phyloP scores from a whole-genome alignment of 2,113 vertebrate species.

The Galeopterus variegatus region DNA sequence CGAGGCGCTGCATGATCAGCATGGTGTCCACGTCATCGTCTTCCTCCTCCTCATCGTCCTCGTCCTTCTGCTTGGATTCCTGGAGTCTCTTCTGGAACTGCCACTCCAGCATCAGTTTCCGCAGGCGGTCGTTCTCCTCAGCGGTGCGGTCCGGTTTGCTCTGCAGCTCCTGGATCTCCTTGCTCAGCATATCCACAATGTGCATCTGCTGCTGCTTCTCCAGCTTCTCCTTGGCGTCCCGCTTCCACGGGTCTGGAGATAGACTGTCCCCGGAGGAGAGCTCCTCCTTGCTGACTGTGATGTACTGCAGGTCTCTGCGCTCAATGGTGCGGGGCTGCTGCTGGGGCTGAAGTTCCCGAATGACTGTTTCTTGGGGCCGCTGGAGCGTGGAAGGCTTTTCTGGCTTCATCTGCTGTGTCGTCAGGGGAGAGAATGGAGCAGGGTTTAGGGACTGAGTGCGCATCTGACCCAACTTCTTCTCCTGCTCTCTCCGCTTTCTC shows the following conservation, averaged over 20 bases:
- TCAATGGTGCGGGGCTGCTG: conserved; percentile 99
- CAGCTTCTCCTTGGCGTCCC: conserved; percentile 97
- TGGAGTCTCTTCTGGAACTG: conserved; percentile 99
- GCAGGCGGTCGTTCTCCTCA: conserved; percentile 96
- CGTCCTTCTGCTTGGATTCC: conserved; percentile 97
- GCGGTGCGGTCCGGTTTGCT: conserved; percentile 94
- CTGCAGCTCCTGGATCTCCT: conserved; percentile 98
- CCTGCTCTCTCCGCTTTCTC: conserved; percentile 96
- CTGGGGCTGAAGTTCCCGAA: conserved; percentile 97
- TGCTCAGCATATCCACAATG: conserved; percentile 97
- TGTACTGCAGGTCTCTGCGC: conserved; percentile 96
- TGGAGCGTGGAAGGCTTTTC: conserved; percentile 93
- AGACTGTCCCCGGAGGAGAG: conserved; percentile 95
- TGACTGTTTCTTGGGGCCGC: conserved; percentile 95
- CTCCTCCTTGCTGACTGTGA: conserved; percentile 97
- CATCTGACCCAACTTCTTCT: conserved; percentile 97
- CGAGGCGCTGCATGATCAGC: conserved; percentile 98
- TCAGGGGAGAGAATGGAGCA: conserved; percentile 82
- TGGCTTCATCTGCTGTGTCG: conserved; percentile 83
- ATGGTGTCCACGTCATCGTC: conserved; percentile 98
- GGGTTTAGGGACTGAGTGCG: conserved; percentile 88
- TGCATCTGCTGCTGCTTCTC: conserved; percentile 99
- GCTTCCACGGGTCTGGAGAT: conserved; percentile 98
- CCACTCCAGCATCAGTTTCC: conserved; percentile 99
- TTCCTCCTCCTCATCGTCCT: conserved; percentile 98